These are phyloP conservation scores for Thymelicus lineola DNA, from an alignment of 2,888 invertebrate species.

Conservation along the genomic window DNA sequence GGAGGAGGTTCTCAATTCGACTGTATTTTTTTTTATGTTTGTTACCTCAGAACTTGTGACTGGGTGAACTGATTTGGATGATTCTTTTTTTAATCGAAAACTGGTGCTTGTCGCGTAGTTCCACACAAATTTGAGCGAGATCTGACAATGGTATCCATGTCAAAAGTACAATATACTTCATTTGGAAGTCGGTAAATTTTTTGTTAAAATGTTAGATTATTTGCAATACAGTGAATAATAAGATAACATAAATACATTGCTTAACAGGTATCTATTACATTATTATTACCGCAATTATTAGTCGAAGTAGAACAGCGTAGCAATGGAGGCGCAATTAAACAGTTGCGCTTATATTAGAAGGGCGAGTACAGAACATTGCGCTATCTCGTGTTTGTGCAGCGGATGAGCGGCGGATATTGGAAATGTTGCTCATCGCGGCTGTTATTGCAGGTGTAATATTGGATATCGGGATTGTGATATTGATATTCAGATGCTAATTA, in stretches of 20 bases:
- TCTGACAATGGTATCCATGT: no score
- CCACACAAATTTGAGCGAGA: no score
- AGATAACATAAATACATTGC: not conserved
- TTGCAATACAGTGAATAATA: not conserved
- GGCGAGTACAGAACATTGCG: conserved; percentile 11
- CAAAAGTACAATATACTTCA: no score
- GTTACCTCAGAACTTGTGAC: no score
- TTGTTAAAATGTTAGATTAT: no score
- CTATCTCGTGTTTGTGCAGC: conserved; percentile 43
- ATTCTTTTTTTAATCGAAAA: no score
- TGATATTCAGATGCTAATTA: conserved; percentile 20
- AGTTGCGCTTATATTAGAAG: conserved; percentile 16
- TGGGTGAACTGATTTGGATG: no score
- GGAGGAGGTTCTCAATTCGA: no score
- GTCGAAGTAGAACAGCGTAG: conserved; percentile 3
- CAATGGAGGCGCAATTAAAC: conserved; percentile 23
- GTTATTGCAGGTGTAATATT: conserved; percentile 42
- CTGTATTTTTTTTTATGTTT: no score
- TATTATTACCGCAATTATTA: conserved; percentile 11
- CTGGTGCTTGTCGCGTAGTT: no score
- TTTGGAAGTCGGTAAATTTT: no score
- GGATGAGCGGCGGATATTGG: conserved; percentile 36
- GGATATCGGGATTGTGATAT: conserved; percentile 28
- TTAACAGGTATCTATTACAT: not conserved
- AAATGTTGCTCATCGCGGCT: conserved; percentile 37